Percentiles rank a stretch among this genome's conserved stretches.
phyloP scores from a whole-genome alignment of 92 coral and sea anemone genomes.

The Actinostola sp. region DNA sequence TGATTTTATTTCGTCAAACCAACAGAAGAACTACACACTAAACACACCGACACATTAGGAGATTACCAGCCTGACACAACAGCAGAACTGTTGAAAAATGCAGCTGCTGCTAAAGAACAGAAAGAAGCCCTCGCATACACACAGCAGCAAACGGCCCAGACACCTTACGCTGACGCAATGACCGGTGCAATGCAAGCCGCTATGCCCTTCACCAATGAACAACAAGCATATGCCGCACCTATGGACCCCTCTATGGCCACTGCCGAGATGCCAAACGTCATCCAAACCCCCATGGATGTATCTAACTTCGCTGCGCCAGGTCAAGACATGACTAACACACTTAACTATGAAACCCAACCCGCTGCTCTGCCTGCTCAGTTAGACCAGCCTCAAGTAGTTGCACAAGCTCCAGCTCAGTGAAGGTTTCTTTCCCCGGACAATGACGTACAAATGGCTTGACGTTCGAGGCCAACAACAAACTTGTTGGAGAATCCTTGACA shows the following conservation, averaged over 20 bases:
- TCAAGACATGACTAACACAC: slow-evolving; percentile 13
- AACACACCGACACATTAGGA: slow-evolving; percentile 16
- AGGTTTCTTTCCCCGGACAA: too few relatives aligned
- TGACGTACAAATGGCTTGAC: too few relatives aligned
- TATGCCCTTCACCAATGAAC: neutral
- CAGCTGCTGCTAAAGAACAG: slow-evolving; percentile 6
- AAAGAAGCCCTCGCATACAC: neutral
- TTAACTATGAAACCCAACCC: neutral
- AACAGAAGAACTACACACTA: slow-evolving; percentile 1
- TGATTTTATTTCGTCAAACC: neutral
- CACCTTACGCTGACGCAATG: neutral
- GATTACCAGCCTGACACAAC: slow-evolving; percentile 44
- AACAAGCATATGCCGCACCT: slow-evolving; percentile 32
- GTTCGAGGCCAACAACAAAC: too few relatives aligned
- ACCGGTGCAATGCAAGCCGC: slow-evolving; percentile 3
- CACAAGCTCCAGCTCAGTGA: slow-evolving; percentile 16
- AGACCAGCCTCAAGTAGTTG: slow-evolving; percentile 28
- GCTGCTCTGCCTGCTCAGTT: neutral
- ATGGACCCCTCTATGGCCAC: slow-evolving; percentile 17
- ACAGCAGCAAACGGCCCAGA: neutral
- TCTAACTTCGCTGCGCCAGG: slow-evolving; percentile 9
- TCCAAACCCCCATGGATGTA: slow-evolving; percentile 20
- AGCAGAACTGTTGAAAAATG: slow-evolving; percentile 7
- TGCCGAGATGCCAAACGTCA: slow-evolving; percentile 1
- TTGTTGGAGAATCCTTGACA: too few relatives aligned